phyloP scores from a whole-genome alignment of 2,113 vertebrate genomes.

The Erpornis zantholeuca region DNA sequence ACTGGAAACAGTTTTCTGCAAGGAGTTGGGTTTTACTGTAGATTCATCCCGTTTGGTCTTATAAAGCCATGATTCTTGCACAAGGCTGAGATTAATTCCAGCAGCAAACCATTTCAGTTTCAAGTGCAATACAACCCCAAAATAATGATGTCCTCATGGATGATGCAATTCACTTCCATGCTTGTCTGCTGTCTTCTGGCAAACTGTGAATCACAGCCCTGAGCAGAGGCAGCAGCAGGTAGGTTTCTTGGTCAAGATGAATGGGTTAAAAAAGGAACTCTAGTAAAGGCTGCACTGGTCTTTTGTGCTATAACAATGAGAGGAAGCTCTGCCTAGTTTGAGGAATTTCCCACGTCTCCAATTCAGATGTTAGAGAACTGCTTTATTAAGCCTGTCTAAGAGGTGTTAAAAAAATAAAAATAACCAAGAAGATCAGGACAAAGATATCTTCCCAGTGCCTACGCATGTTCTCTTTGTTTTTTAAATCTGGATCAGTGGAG shows the following conservation, averaged over 20 bases:
- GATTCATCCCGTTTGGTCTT: not conserved
- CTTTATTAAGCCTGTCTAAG: slow-evolving; percentile 55
- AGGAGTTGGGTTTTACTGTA: not conserved
- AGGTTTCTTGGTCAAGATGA: slow-evolving; percentile 12
- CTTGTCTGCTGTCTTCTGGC: not conserved
- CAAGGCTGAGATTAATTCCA: not conserved
- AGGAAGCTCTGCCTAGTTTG: slow-evolving; percentile 73
- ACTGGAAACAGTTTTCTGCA: not conserved
- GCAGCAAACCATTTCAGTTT: not conserved
- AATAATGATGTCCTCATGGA: not conserved
- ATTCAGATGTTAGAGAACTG: slow-evolving; percentile 65
- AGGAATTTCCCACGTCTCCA: slow-evolving; percentile 78
- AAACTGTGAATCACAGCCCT: not conserved
- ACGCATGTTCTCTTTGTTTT: slow-evolving; percentile 3
- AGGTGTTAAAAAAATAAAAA: slow-evolving; percentile 60
- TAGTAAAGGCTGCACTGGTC: slow-evolving; percentile 18
- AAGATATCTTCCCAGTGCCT: slow-evolving; percentile 14
- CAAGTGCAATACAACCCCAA: not conserved
- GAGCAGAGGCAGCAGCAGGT: not conserved
- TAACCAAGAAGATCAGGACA: slow-evolving; percentile 15
- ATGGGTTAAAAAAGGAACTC: slow-evolving; percentile 64
- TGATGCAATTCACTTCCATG: not conserved
- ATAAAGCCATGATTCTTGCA: not conserved
- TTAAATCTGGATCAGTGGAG: not conserved
- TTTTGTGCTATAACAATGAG: slow-evolving; percentile 75